phyloP scores from a whole-genome alignment of 2,113 vertebrate species.

The Brienomyrus longianalis region DNA sequence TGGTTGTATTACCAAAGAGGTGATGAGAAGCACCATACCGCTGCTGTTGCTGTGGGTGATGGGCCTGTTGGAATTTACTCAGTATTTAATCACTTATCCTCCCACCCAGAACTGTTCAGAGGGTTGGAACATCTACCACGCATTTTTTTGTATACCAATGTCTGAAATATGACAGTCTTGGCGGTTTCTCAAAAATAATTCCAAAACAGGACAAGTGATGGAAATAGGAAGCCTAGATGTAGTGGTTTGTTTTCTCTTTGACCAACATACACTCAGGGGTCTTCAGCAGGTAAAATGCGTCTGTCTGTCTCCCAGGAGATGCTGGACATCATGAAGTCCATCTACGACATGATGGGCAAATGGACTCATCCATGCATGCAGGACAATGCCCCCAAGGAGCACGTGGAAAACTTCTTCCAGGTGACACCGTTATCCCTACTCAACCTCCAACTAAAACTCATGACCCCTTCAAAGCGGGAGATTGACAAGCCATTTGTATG shows the following conservation, averaged over 20 bases:
- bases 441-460: neutral
- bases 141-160: neutral
- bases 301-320: constrained; percentile 73
- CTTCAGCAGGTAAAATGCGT: neutral
- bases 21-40: neutral
- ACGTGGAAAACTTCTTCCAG: constrained; percentile 89
- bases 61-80: neutral
- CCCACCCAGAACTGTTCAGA: neutral
- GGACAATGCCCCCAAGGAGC: constrained; percentile 77
- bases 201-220: neutral
- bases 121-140: neutral
- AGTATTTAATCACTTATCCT: neutral
- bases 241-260: neutral
- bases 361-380: constrained; percentile 77
- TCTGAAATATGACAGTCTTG: neutral
- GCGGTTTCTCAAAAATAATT: neutral
- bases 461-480: neutral
- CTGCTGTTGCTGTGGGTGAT: neutral
- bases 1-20: constrained; percentile 94
- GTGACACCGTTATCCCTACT: constrained; percentile 47
- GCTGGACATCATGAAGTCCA: constrained; percentile 90
- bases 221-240: neutral
- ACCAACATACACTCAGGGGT: neutral
- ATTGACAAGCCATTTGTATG: neutral
- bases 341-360: constrained; percentile 97